A percentile compares a stretch with the other conserved stretches of the same genome.
Evolutionary conservation across 1,140 invertebrate species (phyloP).

Genomic region (Cydia amplana): DNA sequence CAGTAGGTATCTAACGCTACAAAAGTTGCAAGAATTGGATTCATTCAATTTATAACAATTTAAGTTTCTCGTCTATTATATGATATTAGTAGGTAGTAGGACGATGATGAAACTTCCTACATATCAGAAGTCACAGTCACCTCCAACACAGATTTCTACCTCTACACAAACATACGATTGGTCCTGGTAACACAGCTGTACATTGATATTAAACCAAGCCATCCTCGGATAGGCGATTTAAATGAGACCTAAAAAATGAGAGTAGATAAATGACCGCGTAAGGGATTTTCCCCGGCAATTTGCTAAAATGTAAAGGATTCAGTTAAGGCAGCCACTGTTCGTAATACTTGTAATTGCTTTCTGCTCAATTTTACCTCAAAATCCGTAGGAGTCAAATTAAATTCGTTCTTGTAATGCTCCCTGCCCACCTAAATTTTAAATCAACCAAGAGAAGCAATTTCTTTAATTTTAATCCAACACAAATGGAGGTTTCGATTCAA

Average conservation of each 20-base stretch:
- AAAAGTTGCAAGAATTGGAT: background rate
- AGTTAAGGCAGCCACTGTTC: slow-evolving; percentile 4
- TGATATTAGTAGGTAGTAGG: background rate
- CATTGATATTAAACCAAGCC: slow-evolving; percentile 71
- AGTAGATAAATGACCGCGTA: slow-evolving; percentile 28
- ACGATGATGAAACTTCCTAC: background rate
- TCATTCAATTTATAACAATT: background rate
- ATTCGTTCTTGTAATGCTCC: background rate
- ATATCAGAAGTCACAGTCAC: background rate
- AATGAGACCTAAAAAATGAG: slow-evolving; percentile 45
- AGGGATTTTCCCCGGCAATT: slow-evolving; percentile 7
- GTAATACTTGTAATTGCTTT: slow-evolving; percentile 15
- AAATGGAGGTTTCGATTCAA: background rate
- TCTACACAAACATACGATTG: slow-evolving; percentile 38
- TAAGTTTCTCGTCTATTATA: background rate
- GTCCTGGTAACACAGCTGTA: slow-evolving; percentile 36
- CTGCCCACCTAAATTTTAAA: background rate
- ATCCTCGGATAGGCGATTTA: slow-evolving; percentile 54
- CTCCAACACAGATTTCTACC: slow-evolving; percentile 43
- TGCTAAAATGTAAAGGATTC: slow-evolving; percentile 6
- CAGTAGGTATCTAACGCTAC: background rate
- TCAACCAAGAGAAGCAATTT: background rate
- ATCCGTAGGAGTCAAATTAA: background rate
- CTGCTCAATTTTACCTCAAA: slow-evolving; percentile 4
- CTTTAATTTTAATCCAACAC: background rate